Evolutionary conservation across 1,140 invertebrate species (phyloP), one percentile per base, ranked within the genome.

Genomic region (Chironomus tepperi): DNA sequence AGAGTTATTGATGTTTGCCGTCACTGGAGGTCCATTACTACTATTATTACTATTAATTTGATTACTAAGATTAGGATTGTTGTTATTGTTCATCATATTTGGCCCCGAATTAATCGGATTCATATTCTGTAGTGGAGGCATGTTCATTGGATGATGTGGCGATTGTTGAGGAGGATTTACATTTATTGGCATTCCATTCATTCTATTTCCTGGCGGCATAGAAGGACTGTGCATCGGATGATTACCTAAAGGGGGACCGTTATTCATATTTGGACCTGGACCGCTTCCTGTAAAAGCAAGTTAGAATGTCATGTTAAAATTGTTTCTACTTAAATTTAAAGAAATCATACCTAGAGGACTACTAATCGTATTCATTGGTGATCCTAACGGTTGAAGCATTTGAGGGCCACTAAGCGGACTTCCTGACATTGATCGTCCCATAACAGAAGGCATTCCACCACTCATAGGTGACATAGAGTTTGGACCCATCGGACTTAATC

Each of bases 331-430:
- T n/a, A n/a, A n/a, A n/a, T n/a, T n/a, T n/a, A n/a, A n/a, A n/a
- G n/a, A 47, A 47, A 10, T 10, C 8, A 47, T 47, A 57, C 47
- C 90, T 84, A 91, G 88, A 1, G 89, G 89, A 79, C 89, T 91
- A 42, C 88, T 88, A 85, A 91, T 90, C 21, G 88, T 88, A 42
- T 87, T 87, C 85, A 90, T 88, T 75, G 88, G 89, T 74, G 89
- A 89, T 47, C 88, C 88, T 87, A 90, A 89, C 75, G 89, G 88
- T 2, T 1, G 24, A 34, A 34, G 1, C 81, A 88, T 70, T 19
- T 70, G 85, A 76, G 90, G 89, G 80, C 89, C 89, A n/a, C n/a
- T n/a, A 88, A 91, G 90, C 43, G 89, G 89, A 79, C 85, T 85
- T 12, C 84, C 79, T 67, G 84, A 86, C 84, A 86, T 87, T 3